Evolutionary conservation across 2,797 vertebrate species (phyloP).

Genomic region (Chlorospingus semifuscus): DNA sequence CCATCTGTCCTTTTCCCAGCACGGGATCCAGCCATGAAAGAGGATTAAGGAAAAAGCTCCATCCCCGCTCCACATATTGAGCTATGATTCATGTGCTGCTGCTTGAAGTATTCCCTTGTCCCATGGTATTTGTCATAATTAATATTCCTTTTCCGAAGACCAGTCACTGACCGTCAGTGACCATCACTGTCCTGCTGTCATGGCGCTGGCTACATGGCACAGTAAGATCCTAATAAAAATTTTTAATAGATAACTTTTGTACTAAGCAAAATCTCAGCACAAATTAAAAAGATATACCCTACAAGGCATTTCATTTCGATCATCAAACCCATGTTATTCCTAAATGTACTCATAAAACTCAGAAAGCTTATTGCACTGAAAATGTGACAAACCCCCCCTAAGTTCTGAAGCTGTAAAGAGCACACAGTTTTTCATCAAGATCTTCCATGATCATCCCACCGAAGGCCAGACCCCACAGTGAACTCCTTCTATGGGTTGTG

Average conservation of each 20-base stretch:
- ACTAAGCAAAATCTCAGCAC: not conserved
- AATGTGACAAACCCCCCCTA: not conserved
- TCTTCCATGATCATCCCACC: not conserved
- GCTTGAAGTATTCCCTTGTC: not conserved
- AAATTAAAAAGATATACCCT: not conserved
- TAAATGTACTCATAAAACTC: not conserved
- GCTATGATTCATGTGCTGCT: fast-evolving
- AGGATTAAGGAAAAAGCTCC: not conserved
- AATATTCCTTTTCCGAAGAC: not conserved
- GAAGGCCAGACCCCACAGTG: not conserved
- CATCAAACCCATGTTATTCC: fast-evolving
- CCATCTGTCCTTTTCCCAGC: not conserved
- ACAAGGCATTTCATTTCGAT: not conserved
- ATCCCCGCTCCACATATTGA: not conserved
- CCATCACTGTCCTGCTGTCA: not conserved
- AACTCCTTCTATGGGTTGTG: not conserved
- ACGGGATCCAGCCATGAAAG: not conserved
- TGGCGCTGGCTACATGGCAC: not conserved
- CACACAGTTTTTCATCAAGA: not conserved
- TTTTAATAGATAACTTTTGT: not conserved
- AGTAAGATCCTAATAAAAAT: not conserved
- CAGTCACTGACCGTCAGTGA: not conserved
- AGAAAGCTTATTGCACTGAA: not conserved
- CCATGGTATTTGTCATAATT: not conserved
- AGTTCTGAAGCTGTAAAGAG: not conserved